phyloP scores from a whole-genome alignment of 2,113 vertebrate species.

The Dromas ardeola region DNA sequence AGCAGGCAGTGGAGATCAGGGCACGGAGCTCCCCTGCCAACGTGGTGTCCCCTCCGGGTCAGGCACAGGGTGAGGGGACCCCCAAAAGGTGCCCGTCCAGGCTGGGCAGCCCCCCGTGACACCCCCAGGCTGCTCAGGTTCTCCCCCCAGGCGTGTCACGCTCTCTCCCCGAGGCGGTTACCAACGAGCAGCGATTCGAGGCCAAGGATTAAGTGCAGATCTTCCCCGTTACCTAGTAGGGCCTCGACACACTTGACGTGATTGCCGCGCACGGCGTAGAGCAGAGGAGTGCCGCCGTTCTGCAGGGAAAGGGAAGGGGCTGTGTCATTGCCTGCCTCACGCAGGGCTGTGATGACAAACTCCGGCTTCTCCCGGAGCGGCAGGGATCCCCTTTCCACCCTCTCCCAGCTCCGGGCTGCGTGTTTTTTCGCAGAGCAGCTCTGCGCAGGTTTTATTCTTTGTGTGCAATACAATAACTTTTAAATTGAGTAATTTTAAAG shows the following conservation, averaged over 20 bases:
- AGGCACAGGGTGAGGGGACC: not conserved
- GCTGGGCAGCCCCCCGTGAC: not conserved
- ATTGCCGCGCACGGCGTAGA: conserved; percentile 94
- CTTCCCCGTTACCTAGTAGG: conserved; percentile 81
- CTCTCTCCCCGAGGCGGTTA: not conserved
- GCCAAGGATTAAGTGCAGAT: not conserved
- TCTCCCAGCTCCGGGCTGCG: not conserved
- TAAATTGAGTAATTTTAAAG: not conserved
- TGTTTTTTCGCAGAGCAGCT: not conserved
- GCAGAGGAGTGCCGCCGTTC: conserved; percentile 95
- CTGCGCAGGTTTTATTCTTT: not conserved
- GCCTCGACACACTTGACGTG: conserved; percentile 90
- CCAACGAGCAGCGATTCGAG: not conserved
- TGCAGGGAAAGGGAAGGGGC: conserved; percentile 43
- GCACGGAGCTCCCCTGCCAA: not conserved
- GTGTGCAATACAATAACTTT: not conserved
- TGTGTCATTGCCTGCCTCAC: rapidly evolving
- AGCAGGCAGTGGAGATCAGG: not conserved
- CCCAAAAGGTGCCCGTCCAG: not conserved
- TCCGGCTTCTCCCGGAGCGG: not conserved
- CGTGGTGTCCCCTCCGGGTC: rapidly evolving
- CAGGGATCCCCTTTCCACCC: not conserved
- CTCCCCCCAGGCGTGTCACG: not conserved
- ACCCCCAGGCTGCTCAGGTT: not conserved
- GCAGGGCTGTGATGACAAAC: rapidly evolving